Conservation (phyloP, 1,140 invertebrate genomes). For the Brachionus manjavacas region DNA sequence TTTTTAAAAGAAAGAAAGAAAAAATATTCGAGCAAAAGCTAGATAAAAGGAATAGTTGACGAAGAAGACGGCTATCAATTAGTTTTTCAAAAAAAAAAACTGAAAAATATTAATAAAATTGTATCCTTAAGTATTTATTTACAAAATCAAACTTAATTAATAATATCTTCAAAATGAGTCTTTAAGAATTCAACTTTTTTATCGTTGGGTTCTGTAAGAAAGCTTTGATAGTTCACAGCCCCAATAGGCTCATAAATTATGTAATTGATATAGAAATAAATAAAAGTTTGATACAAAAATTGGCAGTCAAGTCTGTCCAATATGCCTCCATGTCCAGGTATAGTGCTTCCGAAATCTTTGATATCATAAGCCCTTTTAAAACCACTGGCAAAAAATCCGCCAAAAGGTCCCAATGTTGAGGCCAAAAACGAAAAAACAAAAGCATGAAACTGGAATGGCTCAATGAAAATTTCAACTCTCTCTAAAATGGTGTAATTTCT, state of each 20-base stretch:
- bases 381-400: slow-evolving; percentile 97
- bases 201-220: not conserved
- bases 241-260: slow-evolving; percentile 55
- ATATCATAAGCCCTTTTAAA: slow-evolving; percentile 98
- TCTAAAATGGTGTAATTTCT: not conserved
- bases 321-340: slow-evolving; percentile 93
- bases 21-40: no score
- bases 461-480: slow-evolving; percentile 58
- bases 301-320: slow-evolving; percentile 99
- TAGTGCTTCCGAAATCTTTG: slow-evolving; percentile 86
- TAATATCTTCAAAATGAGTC: no score
- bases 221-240: not conserved
- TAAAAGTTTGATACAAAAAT: slow-evolving; percentile 95
- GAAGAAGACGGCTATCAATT: no score
- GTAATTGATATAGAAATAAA: slow-evolving; percentile 90
- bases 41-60: no score
- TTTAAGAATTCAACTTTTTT: not conserved
- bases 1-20: no score
- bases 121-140: no score
- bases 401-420: slow-evolving; percentile 96
- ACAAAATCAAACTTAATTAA: no score
- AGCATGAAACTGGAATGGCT: slow-evolving; percentile 92
- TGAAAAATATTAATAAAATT: no score
- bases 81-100: no score
- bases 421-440: slow-evolving; percentile 81